phyloP scores from a whole-genome alignment of 2,888 invertebrate species.

The Drosophila basisetae region DNA sequence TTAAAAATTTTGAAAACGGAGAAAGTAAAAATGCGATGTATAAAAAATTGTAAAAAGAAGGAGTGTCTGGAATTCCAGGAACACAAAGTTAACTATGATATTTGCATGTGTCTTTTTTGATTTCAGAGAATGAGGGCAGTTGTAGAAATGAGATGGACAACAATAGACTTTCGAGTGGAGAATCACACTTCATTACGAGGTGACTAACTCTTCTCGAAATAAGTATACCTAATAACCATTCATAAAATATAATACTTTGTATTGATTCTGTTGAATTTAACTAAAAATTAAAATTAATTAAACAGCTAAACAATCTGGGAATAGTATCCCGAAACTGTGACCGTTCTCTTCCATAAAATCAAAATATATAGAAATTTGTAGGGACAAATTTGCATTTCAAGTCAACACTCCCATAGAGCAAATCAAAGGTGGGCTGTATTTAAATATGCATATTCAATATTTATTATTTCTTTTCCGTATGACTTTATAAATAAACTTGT shows the following conservation, averaged over 20 bases:
- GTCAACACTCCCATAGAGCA: no score
- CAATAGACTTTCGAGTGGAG: background rate
- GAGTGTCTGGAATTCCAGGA: background rate
- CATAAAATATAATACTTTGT: background rate
- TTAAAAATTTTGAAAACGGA: slow-evolving; percentile 16
- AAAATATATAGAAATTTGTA: background rate
- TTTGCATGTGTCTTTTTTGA: background rate
- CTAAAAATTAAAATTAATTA: background rate
- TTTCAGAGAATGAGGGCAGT: background rate
- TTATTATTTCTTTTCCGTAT: slow-evolving; percentile 50
- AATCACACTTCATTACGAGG: background rate
- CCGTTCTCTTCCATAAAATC: background rate
- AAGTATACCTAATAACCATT: background rate
- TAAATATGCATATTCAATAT: slow-evolving; percentile 56
- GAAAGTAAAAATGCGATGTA: slow-evolving; percentile 38
- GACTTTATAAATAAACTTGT: slow-evolving; percentile 62
- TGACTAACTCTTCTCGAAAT: background rate
- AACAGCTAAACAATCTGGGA: background rate
- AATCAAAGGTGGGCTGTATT: slow-evolving; percentile 14
- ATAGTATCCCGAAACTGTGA: background rate
- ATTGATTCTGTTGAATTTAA: background rate
- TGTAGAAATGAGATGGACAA: background rate
- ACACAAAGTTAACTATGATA: background rate
- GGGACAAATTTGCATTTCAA: background rate
- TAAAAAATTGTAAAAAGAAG: background rate